These are phyloP conservation scores for Petrolisthes manimaculis DNA, from an alignment of 2,888 invertebrate species.

Conservation along the genomic window DNA sequence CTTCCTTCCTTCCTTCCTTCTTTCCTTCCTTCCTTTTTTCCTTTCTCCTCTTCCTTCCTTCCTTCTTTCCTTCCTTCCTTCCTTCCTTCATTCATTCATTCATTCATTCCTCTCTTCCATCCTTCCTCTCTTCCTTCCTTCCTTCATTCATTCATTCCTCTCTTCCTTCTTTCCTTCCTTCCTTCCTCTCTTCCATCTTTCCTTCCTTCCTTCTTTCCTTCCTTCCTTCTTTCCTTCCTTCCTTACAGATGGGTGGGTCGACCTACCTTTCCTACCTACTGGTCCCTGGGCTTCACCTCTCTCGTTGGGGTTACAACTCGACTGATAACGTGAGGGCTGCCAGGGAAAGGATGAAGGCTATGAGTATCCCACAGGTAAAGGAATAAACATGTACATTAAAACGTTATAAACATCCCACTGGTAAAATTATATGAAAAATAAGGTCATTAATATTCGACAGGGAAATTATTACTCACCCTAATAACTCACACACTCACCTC, in stretches of 20 bases:
- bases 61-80: neutral
- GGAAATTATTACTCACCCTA: too few relatives aligned
- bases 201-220: neutral
- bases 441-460: too few relatives aligned
- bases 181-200: too few relatives aligned
- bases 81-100: neutral
- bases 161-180: neutral
- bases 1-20: too few relatives aligned
- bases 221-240: neutral
- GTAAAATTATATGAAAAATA: too few relatives aligned
- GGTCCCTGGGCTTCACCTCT: slow-evolving; percentile 73
- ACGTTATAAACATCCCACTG: too few relatives aligned
- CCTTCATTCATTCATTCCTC: too few relatives aligned
- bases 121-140: too few relatives aligned
- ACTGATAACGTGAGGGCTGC: slow-evolving; percentile 77
- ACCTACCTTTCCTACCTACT: slow-evolving; percentile 87
- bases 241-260: slow-evolving; percentile 78
- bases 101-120: too few relatives aligned
- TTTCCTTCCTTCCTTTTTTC: neutral
- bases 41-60: neutral
- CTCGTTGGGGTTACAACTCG: slow-evolving; percentile 78
- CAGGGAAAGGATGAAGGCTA: slow-evolving; percentile 79
- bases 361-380: slow-evolving; percentile 76
- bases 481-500: neutral
- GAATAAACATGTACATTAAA: neutral